Evolutionary conservation across 2,888 invertebrate genomes (phyloP), one percentile per base, ranked within the genome.

Genomic region (Philopedon plagiatum): DNA sequence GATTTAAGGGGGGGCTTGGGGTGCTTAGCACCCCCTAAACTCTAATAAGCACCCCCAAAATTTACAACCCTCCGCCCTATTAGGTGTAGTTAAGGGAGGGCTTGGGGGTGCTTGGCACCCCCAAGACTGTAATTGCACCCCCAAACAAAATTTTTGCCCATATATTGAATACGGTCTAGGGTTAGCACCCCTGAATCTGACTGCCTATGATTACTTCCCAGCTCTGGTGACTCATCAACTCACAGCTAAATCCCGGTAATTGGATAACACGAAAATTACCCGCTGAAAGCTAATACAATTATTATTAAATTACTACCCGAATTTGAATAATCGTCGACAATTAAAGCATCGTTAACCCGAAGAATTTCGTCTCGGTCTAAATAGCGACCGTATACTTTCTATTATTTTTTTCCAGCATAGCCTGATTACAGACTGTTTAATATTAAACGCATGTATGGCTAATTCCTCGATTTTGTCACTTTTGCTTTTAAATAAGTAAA

Each of bases 281-380:
- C 21, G n/a, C 19, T 46, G 11, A 4, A 15, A 0, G 1, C 13
- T 15, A 15, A 39, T 5, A n/a, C 21, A 9, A n/a, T 23, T 19
- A 46, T 46, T 51, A 39, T 39, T n/a, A 39, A 11, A 39, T 5
- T 39, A n/a, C n/a, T 26, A 39, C 37, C 57, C n/a, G 29, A 63
- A 63, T 51, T 63, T 63, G 8, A 63, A 63, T 51, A 63, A 34
- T 54, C 13, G 23, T 21, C 26, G 2, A 34, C 37, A 26, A 49
- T 63, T 63, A 63, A 63, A 63, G 21, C 37, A 37, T 63, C 58
- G 63, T 70, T 70, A n/a, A 70, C 56, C n/a, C 46, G 60, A 72
- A 72, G 71, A 72, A 75, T 75, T 74, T 62, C 74, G 77, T 76
- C 63, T 46, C 76, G 77, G 75, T 77, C 77, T 77, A 70, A 58